Evolutionary conservation across 2,888 invertebrate species (phyloP), one percentile per base, ranked within the genome.

Genomic region (Pycnomerus fuliginosus): DNA sequence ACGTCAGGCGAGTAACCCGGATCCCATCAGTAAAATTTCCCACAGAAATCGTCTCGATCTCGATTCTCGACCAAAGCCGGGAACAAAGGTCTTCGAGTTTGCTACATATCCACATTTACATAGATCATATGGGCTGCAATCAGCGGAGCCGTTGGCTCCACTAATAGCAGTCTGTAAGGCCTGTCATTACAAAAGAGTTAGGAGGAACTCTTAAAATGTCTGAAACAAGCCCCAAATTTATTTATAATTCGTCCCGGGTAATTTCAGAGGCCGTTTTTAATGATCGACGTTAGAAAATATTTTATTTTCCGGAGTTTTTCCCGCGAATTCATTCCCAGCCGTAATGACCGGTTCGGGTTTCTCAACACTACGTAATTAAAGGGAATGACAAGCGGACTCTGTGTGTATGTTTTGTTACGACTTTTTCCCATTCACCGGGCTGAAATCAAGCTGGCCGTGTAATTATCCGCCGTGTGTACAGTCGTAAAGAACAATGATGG

Each of bases 161-260:
- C 38, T 44, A 44, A 44, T 44, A 44, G 44, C 39, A 38, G 43
- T 12, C 22, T 22, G 24, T 44, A 32, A 48, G 60, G 64, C 61
- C 69, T 63, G 66, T 69, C 68, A 69, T 69, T 69, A 69, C 68
- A 65, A 67, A 65, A 68, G 66, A 69, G 63, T 69, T 68, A 68
- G 65, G 62, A 65, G 62, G 58, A 60, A 62, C 60, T 61, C 57
- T 58, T 58, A 57, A 64, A 65, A 62, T 50, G 50, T 55, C 58
- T 48, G 55, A 56, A 53, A 55, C 56, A 64, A 56, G 58, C 61
- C 61, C 66, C 62, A 69, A 68, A 69, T 69, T 69, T 67, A 62
- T 69, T 67, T 69, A 67, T 68, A 68, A 69, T 69, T 67, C 59
- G 60, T 56, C 54, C 50, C 40, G 56, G 58, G 46, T 60, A 57